A percentile compares a stretch with the other conserved stretches of the same genome.
These are phyloP conservation scores for Sitophilus oryzae DNA, from an alignment of 1,140 invertebrate genomes.

Conservation along the genomic window DNA sequence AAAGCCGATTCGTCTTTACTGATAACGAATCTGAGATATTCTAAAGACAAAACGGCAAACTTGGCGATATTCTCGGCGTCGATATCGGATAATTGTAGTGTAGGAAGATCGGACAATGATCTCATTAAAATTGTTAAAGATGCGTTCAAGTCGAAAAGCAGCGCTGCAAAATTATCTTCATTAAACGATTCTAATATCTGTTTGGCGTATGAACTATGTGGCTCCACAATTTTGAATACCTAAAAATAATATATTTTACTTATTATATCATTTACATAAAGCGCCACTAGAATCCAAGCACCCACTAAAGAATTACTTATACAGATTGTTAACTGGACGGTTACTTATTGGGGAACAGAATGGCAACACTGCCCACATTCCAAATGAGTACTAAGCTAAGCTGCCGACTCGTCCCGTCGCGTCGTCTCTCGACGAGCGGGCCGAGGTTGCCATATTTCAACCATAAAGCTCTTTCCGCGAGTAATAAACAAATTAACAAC, in stretches of 20 bases:
- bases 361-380: no score
- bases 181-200: conserved; percentile 51
- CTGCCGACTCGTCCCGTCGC: no score
- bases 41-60: conserved; percentile 57
- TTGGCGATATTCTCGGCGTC: conserved; percentile 52
- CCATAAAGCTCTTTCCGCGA: no score
- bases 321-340: no score
- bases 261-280: no score
- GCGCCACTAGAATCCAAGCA: no score
- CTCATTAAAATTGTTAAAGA: conserved; percentile 49
- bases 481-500: no score
- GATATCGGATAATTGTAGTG: conserved; percentile 46
- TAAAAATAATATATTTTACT: conserved; percentile 12
- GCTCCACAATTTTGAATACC: conserved; percentile 28
- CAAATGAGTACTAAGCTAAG: no score
- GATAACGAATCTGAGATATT: conserved; percentile 48
- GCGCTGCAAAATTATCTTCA: conserved; percentile 49
- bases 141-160: conserved; percentile 51
- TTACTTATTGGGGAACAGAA: no score
- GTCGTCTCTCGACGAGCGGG: no score
- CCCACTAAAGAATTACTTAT: no score
- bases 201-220: conserved; percentile 48
- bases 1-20: conserved; percentile 21
- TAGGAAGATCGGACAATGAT: conserved; percentile 38
- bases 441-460: no score